phyloP scores from a whole-genome alignment of 2,888 invertebrate genomes.

The Petrolisthes cinctipes region DNA sequence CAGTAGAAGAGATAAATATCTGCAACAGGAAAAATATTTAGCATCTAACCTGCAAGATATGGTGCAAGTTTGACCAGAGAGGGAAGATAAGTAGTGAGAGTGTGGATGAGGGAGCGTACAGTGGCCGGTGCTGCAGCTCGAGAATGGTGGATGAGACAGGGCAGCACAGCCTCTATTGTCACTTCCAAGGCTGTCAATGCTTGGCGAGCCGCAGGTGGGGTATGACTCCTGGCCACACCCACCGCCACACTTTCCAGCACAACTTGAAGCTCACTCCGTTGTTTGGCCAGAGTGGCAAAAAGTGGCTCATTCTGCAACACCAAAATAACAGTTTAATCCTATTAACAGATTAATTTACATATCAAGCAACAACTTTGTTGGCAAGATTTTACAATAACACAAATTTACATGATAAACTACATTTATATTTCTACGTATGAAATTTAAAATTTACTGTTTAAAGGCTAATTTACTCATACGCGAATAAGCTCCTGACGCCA shows the following conservation, averaged over 20 bases:
- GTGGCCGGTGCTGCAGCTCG: background rate
- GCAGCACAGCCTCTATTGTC: background rate
- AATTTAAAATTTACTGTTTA: no score
- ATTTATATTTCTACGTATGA: no score
- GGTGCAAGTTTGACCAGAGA: background rate
- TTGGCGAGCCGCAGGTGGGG: background rate
- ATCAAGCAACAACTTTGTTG: no score
- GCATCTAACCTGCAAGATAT: background rate
- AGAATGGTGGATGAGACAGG: background rate
- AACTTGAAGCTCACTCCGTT: background rate
- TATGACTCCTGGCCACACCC: background rate
- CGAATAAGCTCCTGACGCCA: no score
- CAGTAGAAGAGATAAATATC: no score
- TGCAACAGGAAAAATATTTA: no score
- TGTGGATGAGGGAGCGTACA: background rate
- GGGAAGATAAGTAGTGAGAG: background rate
- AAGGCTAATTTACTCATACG: no score
- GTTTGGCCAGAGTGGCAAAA: background rate
- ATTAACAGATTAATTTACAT: no score
- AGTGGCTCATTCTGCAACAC: background rate
- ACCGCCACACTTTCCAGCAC: background rate
- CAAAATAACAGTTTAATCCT: no score
- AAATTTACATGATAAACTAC: no score
- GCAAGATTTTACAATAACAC: no score
- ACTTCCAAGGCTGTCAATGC: background rate